Evolutionary conservation across 2,797 vertebrate genomes (phyloP), one percentile per base, ranked within the genome.

Genomic region (Sebastiscus tertius): DNA sequence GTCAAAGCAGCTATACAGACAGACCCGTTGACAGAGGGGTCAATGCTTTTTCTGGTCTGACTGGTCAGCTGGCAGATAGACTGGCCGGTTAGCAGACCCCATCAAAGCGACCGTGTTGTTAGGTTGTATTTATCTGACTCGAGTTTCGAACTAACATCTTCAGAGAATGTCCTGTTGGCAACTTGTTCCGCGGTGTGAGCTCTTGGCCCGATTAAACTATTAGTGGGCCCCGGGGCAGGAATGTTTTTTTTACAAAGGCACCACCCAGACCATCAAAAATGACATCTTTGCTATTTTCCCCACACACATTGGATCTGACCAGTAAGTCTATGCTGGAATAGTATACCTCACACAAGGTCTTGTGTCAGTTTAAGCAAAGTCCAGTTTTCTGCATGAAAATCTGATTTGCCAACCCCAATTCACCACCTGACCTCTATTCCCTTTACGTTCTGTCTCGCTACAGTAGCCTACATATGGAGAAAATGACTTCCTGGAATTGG

Each of bases 41-140:
- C 59, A 66, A 18, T 33, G 33, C 18, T 26, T 46, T 64, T 64
- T 24, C 67, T 55, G 55, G 46, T 29, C 79, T 63, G 36, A 75
- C 72, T 77, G 77, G 58, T 66, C 29, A 66, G 46, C 55, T 33
- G 31, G 26, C 62, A 75, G 71, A 60, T 27, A 52, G 72, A 22
- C 49, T 24, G 31, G 18, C 20, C 69, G 54, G 24, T 22, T 29
- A 52, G 72, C 67, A 42, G 61, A 71, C 49, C 62, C 27, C 67
- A 67, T 27, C 13, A 10, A 54, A 72, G 67, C 13, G 16, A 8
- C 16, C 36, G 27, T 29, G 55, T 5, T 72, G 16, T 67, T 12
- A 11, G 34, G 16, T 10, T 59, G 69, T 34, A 34, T 49, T 46
- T 46, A 34, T 75, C 46, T 46, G 42, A 81, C 13, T 49, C 24